Evolutionary conservation across 2,113 vertebrate genomes (phyloP), one percentile per base, ranked within the genome.

Genomic region (Onychorhynchus coronatus): DNA sequence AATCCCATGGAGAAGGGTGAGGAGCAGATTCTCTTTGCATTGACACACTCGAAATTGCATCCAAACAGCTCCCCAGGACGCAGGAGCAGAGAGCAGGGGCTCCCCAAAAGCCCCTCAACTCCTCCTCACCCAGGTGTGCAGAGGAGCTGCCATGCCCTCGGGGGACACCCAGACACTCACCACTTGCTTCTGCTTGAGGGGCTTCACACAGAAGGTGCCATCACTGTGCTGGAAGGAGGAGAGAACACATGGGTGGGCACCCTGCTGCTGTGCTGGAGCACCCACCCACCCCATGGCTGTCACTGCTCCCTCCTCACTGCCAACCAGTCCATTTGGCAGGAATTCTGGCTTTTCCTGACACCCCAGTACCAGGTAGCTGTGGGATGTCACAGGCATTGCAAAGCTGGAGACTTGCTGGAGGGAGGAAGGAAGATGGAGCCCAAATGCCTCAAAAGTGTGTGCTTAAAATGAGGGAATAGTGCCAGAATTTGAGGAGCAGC

Each of bases 101-200:
- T 73, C 37, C 70, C 56, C 8, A 2, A 41, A 79, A 91, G 11
- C 19, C 46, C 41, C 28, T 59, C 9, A 1, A 14, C 3, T 1
- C 50, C 13, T 42, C 16, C 44, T 13, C 41, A 17, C 13, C 6
- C 24, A n/a, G 35, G 6, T 14, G 35, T 16, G 7, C 35, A 14
- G 41, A n/a, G 55, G 16, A 2, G 73, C 56, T 72, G 53, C 61
- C 78, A 41, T 28, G 11, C 1, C n/a, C 66, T 7, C 2, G 1
- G 63, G 68, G 90, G 50, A 65, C 25, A n/a, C 6, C 9, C 7
- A 2, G 6, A 24, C 42, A 97, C 97, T 99, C 91, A 99, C 99
- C 97, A 99, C 99, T 98, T 99, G 99, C 92, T 99, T 99, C 98
- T 99, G 99, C 97, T 99, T 99, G 97, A 99, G 98, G 85, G 99